Conservation (phyloP, 2,797 vertebrate genomes). For the Hydrophis major region DNA sequence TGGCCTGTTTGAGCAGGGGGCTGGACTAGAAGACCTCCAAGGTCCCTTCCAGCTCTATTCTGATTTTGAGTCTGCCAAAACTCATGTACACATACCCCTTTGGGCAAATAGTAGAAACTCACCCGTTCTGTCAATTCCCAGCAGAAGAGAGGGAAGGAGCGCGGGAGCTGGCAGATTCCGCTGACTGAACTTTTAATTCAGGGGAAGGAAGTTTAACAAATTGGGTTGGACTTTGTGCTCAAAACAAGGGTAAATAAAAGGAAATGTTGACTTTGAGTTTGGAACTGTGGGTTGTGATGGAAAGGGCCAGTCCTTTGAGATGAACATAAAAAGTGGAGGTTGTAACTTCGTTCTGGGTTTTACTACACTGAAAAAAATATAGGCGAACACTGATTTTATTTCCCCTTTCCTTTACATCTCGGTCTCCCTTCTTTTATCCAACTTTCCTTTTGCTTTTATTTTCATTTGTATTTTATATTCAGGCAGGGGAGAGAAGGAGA, state of each 20-base stretch:
- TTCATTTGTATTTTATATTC: neutral
- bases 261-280: neutral
- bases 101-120: too few species aligned
- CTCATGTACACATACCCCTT: too few species aligned
- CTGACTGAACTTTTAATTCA: too few species aligned
- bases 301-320: neutral
- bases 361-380: neutral
- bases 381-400: neutral
- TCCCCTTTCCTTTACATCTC: neutral
- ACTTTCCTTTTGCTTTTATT: neutral
- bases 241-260: neutral
- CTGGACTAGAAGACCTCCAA: too few species aligned
- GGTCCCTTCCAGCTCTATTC: too few species aligned
- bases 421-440: neutral
- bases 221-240: neutral
- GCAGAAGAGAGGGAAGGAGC: neutral
- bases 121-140: neutral
- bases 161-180: rapidly evolving
- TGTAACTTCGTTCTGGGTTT: neutral
- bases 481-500: too few species aligned
- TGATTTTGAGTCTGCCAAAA: too few species aligned
- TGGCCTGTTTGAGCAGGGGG: too few species aligned
- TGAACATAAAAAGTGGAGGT: neutral
- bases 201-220: neutral
- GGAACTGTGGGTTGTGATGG: rapidly evolving